Conservation (phyloP, 2,888 invertebrate genomes). For the Horisme vitalbata region DNA sequence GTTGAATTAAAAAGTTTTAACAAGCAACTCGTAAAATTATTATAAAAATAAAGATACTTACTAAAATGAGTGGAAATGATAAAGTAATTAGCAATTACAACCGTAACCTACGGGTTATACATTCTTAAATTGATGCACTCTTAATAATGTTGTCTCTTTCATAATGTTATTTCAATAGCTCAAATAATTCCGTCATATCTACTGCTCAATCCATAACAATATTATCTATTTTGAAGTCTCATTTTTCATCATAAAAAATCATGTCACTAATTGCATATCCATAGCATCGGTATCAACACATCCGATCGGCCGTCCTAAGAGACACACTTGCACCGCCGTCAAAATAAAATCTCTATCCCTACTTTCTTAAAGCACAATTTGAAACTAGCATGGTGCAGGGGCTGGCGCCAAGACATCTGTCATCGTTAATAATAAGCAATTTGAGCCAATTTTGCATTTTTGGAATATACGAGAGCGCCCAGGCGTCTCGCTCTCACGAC, state of each 20-base stretch:
- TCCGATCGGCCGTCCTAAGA: slow-evolving; percentile 63
- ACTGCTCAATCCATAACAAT: slow-evolving; percentile 4
- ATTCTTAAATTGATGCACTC: too few species aligned
- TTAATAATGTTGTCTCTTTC: too few species aligned
- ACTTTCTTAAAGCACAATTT: slow-evolving; percentile 40
- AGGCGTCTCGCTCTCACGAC: slow-evolving; percentile 70
- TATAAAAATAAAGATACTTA: slow-evolving; percentile 8
- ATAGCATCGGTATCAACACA: slow-evolving; percentile 75
- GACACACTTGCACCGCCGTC: slow-evolving; percentile 35
- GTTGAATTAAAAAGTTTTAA: slow-evolving; percentile 21
- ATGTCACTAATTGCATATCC: slow-evolving; percentile 77
- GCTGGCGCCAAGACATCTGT: slow-evolving; percentile 80
- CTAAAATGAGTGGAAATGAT: too few species aligned
- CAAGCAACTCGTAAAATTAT: slow-evolving; percentile 21
- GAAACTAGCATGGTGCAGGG: slow-evolving; percentile 28
- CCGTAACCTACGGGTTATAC: too few species aligned
- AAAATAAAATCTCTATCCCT: slow-evolving; percentile 39
- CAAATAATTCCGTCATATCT: too few species aligned
- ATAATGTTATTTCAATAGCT: too few species aligned
- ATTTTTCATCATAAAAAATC: slow-evolving; percentile 49
- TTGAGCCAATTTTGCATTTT: slow-evolving; percentile 81
- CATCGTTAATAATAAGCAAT: slow-evolving; percentile 82
- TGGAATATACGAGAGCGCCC: slow-evolving; percentile 70
- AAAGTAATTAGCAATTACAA: too few species aligned
- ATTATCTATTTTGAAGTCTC: slow-evolving; percentile 40